Evolutionary conservation across 2,113 vertebrate species (phyloP).

Genomic region (Silurus meridionalis): DNA sequence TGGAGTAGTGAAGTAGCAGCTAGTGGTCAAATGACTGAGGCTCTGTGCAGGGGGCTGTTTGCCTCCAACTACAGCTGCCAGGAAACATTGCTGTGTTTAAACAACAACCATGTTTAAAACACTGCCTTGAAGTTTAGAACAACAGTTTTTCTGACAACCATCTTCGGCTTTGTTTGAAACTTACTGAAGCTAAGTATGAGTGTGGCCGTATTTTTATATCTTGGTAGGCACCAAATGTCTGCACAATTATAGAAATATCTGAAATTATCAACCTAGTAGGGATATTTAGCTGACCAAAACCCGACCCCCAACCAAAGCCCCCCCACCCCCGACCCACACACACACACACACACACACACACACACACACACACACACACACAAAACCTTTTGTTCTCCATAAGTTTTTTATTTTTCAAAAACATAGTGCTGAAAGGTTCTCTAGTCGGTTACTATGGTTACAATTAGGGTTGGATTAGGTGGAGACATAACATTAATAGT

Average conservation of each 20-base stretch:
- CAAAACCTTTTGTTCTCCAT: neutral
- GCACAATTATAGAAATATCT: neutral
- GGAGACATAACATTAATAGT: neutral
- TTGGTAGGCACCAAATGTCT: no score
- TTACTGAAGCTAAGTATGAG: neutral
- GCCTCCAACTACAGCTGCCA: slow-evolving; percentile 61
- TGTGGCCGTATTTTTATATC: neutral
- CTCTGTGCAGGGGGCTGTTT: slow-evolving; percentile 60
- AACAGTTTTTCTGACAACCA: slow-evolving; percentile 58
- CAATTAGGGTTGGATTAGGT: no score
- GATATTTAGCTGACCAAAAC: neutral
- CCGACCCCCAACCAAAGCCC: no score
- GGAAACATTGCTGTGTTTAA: slow-evolving; percentile 55
- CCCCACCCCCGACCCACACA: no score
- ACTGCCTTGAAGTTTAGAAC: slow-evolving; percentile 59
- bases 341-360: no score
- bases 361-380: no score
- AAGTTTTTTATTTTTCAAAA: neutral
- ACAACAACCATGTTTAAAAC: slow-evolving; percentile 2
- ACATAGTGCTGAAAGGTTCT: neutral
- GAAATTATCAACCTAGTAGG: neutral
- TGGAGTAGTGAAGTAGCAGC: slow-evolving; percentile 62
- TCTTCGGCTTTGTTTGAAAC: slow-evolving; percentile 31
- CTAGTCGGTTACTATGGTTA: neutral
- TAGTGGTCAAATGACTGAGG: slow-evolving; percentile 55